phyloP scores from a whole-genome alignment of 1,140 invertebrate genomes.

The Nylanderia fulva region DNA sequence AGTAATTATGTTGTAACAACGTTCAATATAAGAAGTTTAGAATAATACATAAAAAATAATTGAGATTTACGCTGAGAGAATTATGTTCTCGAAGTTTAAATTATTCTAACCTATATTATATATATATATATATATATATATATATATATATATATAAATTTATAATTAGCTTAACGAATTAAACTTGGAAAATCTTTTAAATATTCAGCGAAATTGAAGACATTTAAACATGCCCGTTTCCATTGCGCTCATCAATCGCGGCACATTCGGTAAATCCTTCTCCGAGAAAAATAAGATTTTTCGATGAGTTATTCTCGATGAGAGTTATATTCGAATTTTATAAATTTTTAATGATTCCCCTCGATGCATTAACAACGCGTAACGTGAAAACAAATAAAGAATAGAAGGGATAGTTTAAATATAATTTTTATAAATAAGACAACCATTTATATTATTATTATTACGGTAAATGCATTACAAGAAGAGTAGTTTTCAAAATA shows the following conservation, averaged over 20 bases:
- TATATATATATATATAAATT: too few species aligned
- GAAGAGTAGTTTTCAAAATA: not conserved
- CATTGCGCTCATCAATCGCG: slow-evolving; percentile 18
- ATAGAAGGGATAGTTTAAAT: not conserved
- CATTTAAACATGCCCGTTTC: slow-evolving; percentile 16
- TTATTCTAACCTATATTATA: slow-evolving; percentile 23
- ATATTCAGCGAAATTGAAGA: slow-evolving; percentile 40
- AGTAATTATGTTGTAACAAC: not conserved
- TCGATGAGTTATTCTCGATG: slow-evolving; percentile 31
- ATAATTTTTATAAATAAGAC: slow-evolving; percentile 22
- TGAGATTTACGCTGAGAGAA: not conserved
- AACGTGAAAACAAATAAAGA: slow-evolving; percentile 31
- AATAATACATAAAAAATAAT: not conserved
- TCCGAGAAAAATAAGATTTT: slow-evolving; percentile 38
- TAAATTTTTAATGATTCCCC: slow-evolving; percentile 48
- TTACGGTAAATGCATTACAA: not conserved
- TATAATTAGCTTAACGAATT: not conserved
- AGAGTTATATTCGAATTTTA: slow-evolving; percentile 44
- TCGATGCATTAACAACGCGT: slow-evolving; percentile 34
- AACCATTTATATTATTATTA: slow-evolving; percentile 1
- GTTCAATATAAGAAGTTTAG: not conserved
- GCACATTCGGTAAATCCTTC: slow-evolving; percentile 23
- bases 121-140: too few species aligned
- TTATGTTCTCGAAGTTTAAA: not conserved
- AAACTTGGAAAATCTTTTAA: slow-evolving; percentile 38